Evolutionary conservation across 2,113 vertebrate genomes (phyloP), one percentile per base, ranked within the genome.

Genomic region (Catharus fuscescens): DNA sequence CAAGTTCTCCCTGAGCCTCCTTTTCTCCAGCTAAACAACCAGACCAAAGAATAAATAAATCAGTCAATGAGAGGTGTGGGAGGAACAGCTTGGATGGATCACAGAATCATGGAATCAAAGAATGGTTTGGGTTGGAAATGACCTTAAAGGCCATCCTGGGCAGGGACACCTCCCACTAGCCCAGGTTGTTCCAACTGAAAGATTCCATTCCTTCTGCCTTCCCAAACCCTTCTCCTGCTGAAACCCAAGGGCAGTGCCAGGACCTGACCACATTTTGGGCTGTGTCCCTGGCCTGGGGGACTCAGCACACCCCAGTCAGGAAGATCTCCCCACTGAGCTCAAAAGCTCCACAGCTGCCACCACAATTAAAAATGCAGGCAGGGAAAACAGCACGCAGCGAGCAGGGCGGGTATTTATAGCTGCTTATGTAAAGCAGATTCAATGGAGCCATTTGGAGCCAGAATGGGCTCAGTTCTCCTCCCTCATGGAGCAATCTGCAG

Each of bases 361-460:
- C 70, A 77, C 71, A 76, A 95, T 60, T 79, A 15, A 67, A 89
- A 76, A 52, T 45, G 87, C 93, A 89, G 85, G 48, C 34, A 71
- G 71, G 59, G 83, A 53, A 42, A 88, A 5, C 38, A 83, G 83
- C 62, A 19, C 5, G 12, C 18, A 71, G 78, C 10, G 4, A 66
- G 66, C 23, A 3, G 76, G 62, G 73, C 87, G 67, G 67, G 6
- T 77, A 89, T 93, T 88, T 80, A 88, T 73, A 91, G 91, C 83
- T 86, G 36, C 76, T 92, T 28, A 26, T 67, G 65, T 60, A 82
- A 87, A 81, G 20, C 40, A 82, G 57, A 80, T 28, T 89, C 72
- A 93, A 73, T 66, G 89, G 94, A 83, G 69, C 42, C 72, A 66
- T 78, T 89, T 71, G 80, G 60, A 84, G 69, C 84, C 74, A 65